phyloP scores from a whole-genome alignment of 2,113 vertebrate species.

The Hassar affinis region DNA sequence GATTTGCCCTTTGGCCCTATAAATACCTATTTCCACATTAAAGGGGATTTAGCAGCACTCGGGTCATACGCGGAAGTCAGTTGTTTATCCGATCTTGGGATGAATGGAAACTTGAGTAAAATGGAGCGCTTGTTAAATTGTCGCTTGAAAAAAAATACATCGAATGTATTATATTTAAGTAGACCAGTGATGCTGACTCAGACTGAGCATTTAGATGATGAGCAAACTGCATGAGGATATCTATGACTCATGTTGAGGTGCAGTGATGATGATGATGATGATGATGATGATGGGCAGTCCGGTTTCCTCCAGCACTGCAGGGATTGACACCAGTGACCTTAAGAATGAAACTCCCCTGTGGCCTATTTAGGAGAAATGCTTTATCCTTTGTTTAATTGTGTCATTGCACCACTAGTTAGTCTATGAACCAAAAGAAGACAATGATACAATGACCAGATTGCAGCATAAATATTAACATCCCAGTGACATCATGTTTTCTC shows the following conservation, averaged over 20 bases:
- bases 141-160: not conserved
- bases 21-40: conserved; percentile 34
- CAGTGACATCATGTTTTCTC: conserved; percentile 29
- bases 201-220: not conserved
- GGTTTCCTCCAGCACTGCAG: conserved; percentile 7
- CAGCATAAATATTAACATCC: not conserved
- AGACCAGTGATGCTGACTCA: not conserved
- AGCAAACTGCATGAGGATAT: not conserved
- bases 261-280: not conserved
- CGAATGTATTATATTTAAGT: not conserved
- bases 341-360: not conserved
- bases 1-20: conserved; percentile 14
- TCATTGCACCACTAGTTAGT: conserved; percentile 24
- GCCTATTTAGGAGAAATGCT: conserved; percentile 38
- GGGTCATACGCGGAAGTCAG: not conserved
- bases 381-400: conserved; percentile 33
- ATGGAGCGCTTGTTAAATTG: not conserved
- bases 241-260: not conserved
- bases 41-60: conserved; percentile 19
- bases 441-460: not conserved
- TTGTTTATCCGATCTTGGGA: not conserved
- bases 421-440: conserved; percentile 30
- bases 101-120: not conserved
- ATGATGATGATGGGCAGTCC: not conserved
- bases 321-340: conserved; percentile 1